Evolutionary conservation across 1,140 invertebrate genomes (phyloP).

Genomic region (Drosophila malerkotliana): DNA sequence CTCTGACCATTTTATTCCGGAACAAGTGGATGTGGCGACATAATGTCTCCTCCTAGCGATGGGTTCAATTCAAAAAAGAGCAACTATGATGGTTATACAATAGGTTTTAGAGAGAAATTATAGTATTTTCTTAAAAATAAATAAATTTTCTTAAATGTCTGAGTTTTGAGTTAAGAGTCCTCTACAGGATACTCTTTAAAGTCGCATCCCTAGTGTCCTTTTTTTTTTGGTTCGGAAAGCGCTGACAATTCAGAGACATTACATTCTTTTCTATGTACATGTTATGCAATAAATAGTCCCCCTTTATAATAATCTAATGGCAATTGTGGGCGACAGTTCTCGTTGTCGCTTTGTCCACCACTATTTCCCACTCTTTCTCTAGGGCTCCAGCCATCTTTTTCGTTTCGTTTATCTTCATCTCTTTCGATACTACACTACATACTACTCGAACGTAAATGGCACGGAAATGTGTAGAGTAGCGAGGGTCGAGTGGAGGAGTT

Average conservation of each 20-base stretch:
- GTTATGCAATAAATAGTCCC: constrained; percentile 76
- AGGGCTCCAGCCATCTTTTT: neutral
- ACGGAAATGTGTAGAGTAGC: constrained; percentile 25
- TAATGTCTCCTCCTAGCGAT: constrained; percentile 11
- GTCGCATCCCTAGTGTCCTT: constrained; percentile 1
- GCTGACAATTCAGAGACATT: constrained; percentile 47
- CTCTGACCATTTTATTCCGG: constrained; percentile 3
- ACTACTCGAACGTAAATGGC: constrained; percentile 48
- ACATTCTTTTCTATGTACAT: constrained; percentile 44
- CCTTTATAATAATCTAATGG: constrained; percentile 82
- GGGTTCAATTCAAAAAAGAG: neutral
- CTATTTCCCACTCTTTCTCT: neutral
- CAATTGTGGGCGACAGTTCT: constrained; percentile 58
- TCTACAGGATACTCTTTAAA: neutral
- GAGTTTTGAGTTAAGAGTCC: neutral
- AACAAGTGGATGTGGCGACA: constrained; percentile 12
- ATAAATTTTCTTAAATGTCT: too few relatives aligned
- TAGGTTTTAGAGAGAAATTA: too few relatives aligned
- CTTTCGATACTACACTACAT: neutral
- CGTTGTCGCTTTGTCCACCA: constrained; percentile 15
- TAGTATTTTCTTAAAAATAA: too few relatives aligned
- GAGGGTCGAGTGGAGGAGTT: neutral
- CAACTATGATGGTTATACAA: neutral
- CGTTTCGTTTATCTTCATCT: constrained; percentile 2
- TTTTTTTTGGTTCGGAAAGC: constrained; percentile 17